A percentile compares a stretch with the other conserved stretches of the same genome.
These are phyloP conservation scores for Lethrus apterus DNA, from an alignment of 1,140 invertebrate genomes.

Conservation along the genomic window DNA sequence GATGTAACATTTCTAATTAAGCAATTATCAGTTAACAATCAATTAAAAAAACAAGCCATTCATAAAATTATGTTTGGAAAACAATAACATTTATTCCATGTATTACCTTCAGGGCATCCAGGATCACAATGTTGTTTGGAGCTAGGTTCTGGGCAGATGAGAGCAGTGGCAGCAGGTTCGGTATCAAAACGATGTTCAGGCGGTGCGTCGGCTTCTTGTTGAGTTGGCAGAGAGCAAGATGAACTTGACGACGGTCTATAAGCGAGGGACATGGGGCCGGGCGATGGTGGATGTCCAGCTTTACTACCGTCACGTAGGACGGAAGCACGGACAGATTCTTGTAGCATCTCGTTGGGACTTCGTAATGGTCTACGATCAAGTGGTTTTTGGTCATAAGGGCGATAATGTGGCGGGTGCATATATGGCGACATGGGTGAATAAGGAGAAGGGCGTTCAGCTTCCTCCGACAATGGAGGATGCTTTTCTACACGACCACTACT, in stretches of 20 bases:
- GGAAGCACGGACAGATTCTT: slow-evolving; percentile 51
- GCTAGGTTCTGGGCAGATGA: slow-evolving; percentile 36
- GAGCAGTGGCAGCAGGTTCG: slow-evolving; percentile 35
- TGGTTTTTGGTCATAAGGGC: slow-evolving; percentile 40
- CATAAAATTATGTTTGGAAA: too few species aligned
- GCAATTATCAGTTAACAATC: too few species aligned
- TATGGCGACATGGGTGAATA: slow-evolving; percentile 43
- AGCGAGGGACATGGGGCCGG: slow-evolving; percentile 31
- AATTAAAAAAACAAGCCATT: too few species aligned
- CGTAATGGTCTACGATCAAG: slow-evolving; percentile 43
- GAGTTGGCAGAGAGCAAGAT: slow-evolving; percentile 31
- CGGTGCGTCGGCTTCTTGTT: slow-evolving; percentile 36
- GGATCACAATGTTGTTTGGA: slow-evolving; percentile 35
- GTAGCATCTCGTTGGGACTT: slow-evolving; percentile 44
- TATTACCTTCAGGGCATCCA: slow-evolving; percentile 45
- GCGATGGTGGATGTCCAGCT: slow-evolving; percentile 45
- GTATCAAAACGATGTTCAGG: slow-evolving; percentile 35
- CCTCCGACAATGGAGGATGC: slow-evolving; percentile 32
- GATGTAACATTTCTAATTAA: too few species aligned
- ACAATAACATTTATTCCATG: too few species aligned
- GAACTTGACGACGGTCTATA: slow-evolving; percentile 34
- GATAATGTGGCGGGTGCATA: slow-evolving; percentile 38
- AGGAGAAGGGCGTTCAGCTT: slow-evolving; percentile 37
- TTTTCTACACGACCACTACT: slow-evolving; percentile 45
- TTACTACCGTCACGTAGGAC: slow-evolving; percentile 56